These are phyloP conservation scores for Microchrysa polita DNA, from an alignment of 2,888 invertebrate species.

Conservation along the genomic window DNA sequence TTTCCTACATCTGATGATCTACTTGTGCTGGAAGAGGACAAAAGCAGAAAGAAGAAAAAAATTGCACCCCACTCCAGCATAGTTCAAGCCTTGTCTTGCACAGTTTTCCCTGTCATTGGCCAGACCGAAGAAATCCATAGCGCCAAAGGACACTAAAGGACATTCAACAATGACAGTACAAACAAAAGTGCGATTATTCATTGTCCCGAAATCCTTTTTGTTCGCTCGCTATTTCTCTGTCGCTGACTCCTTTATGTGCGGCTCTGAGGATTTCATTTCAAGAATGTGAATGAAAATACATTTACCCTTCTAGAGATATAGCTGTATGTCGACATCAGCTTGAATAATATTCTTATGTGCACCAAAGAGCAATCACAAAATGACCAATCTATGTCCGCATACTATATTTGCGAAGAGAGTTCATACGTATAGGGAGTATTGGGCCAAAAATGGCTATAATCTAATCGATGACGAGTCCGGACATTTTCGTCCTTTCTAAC, in stretches of 20 bases:
- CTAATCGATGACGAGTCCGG: too few relatives aligned
- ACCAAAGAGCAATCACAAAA: conserved; percentile 4
- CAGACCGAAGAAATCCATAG: not conserved
- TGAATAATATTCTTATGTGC: not conserved
- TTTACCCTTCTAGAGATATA: conserved; percentile 14
- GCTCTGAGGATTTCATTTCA: conserved; percentile 15
- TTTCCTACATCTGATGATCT: too few relatives aligned
- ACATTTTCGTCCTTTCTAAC: too few relatives aligned
- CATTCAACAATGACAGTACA: conserved; percentile 19
- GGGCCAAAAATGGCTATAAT: too few relatives aligned
- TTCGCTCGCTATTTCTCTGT: not conserved
- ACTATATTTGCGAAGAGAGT: too few relatives aligned
- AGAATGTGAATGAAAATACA: not conserved
- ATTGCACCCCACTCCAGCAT: too few relatives aligned
- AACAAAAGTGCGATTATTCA: conserved; percentile 32
- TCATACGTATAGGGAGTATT: too few relatives aligned
- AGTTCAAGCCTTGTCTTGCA: too few relatives aligned
- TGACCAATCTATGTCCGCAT: conserved; percentile 17
- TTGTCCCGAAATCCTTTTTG: conserved; percentile 24
- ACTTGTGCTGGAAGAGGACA: too few relatives aligned
- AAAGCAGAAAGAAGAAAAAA: too few relatives aligned
- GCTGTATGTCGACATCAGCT: not conserved
- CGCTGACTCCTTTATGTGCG: not conserved
- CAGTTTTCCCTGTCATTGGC: conserved; percentile 16
- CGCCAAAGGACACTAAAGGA: conserved; percentile 18